Percentiles rank a stretch among this genome's conserved stretches.
Evolutionary conservation across 2,888 invertebrate species (phyloP).

Genomic region (Dusona sp.): DNA sequence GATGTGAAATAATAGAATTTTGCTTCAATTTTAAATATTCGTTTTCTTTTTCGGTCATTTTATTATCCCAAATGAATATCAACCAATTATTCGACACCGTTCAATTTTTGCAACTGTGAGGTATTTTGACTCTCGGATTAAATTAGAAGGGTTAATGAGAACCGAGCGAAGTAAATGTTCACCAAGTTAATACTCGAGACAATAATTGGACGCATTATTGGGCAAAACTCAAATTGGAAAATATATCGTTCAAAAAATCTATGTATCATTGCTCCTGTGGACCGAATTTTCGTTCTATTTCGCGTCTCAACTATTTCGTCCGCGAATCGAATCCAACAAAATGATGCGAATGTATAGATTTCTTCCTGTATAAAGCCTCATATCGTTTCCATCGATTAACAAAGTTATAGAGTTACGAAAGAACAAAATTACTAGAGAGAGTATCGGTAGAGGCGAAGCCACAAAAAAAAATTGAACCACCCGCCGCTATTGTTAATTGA

Average conservation of each 20-base stretch:
- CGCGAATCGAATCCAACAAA: background rate
- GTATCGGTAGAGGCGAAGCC: constrained; percentile 42
- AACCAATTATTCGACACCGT: no score
- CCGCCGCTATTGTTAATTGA: constrained; percentile 28
- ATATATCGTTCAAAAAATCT: background rate
- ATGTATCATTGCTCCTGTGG: background rate
- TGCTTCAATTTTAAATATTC: no score
- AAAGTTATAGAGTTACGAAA: constrained; percentile 37
- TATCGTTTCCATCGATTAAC: background rate
- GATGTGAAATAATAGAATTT: background rate
- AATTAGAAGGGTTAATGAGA: constrained; percentile 15
- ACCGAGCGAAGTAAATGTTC: background rate
- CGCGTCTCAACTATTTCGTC: background rate
- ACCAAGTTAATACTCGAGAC: background rate
- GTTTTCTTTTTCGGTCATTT: background rate
- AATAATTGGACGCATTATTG: constrained; percentile 31
- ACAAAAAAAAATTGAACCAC: constrained; percentile 36
- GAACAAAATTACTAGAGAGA: constrained; percentile 69
- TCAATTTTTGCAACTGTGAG: constrained; percentile 12
- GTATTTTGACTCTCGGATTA: constrained; percentile 45
- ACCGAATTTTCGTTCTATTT: background rate
- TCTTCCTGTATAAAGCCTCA: background rate
- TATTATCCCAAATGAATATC: background rate
- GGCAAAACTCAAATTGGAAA: background rate
- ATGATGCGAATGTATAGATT: background rate